A percentile compares a stretch with the other conserved stretches of the same genome.
These are phyloP conservation scores for Oplegnathus fasciatus DNA, from an alignment of 2,113 vertebrate genomes.

Conservation along the genomic window DNA sequence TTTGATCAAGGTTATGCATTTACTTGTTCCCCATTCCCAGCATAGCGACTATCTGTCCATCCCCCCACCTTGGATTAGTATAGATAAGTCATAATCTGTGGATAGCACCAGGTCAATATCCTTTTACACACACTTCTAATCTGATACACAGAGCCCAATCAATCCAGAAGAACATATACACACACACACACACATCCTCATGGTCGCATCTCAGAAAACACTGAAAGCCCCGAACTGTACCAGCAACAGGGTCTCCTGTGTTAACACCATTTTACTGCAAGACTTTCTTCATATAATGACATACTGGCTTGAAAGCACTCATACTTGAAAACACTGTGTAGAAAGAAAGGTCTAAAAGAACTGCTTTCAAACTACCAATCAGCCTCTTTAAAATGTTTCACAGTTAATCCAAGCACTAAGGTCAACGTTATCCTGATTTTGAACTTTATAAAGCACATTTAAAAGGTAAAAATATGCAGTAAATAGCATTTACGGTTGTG, in stretches of 20 bases:
- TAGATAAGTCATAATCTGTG: slow-evolving; percentile 77
- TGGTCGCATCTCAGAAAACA: neutral
- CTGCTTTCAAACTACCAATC: slow-evolving; percentile 15
- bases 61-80: slow-evolving; percentile 72
- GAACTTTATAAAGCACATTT: slow-evolving; percentile 24
- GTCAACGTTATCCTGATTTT: slow-evolving; percentile 22
- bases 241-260: neutral
- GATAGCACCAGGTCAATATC: slow-evolving; percentile 60
- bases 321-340: neutral
- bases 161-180: slow-evolving; percentile 28
- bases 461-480: slow-evolving; percentile 59
- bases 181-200: neutral
- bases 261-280: neutral
- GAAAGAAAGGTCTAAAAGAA: neutral
- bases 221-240: neutral
- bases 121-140: slow-evolving; percentile 61
- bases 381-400: neutral
- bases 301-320: neutral
- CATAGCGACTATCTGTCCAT: slow-evolving; percentile 16
- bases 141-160: slow-evolving; percentile 53
- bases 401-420: slow-evolving; percentile 2
- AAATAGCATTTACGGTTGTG: slow-evolving; percentile 64
- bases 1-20: slow-evolving; percentile 3
- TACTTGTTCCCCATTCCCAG: slow-evolving; percentile 3
- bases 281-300: slow-evolving; percentile 1